Evolutionary conservation across 2,113 vertebrate species (phyloP).

Genomic region (Leptobrachium leishanense): DNA sequence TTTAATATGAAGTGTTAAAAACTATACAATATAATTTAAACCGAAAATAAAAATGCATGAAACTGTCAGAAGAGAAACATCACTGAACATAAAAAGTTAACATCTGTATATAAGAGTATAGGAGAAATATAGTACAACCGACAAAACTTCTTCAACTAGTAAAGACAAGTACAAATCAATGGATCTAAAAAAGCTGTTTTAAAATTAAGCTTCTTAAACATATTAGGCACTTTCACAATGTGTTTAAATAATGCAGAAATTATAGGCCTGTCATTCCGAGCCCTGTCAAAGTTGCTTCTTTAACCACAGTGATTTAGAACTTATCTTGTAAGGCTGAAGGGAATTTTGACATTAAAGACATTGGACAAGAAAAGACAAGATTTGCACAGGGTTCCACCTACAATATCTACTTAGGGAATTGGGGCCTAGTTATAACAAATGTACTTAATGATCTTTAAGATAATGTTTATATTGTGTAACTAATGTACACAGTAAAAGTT

Average conservation of each 20-base stretch:
- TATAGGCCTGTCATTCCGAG: slow-evolving; percentile 35
- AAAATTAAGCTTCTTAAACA: slow-evolving; percentile 40
- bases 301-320: slow-evolving; percentile 43
- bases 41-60: slow-evolving; percentile 27
- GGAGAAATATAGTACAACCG: not conserved
- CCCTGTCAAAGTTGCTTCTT: slow-evolving; percentile 37
- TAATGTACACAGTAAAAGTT: too few relatives aligned
- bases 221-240: slow-evolving; percentile 36
- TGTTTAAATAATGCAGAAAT: slow-evolving; percentile 44
- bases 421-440: too few relatives aligned
- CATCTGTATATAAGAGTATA: slow-evolving; percentile 2
- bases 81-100: slow-evolving; percentile 14
- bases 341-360: slow-evolving; percentile 53
- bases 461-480: too few relatives aligned
- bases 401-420: slow-evolving; percentile 38
- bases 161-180: slow-evolving; percentile 41
- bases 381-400: slow-evolving; percentile 21
- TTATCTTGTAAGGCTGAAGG: slow-evolving; percentile 34
- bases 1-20: slow-evolving; percentile 20
- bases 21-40: slow-evolving; percentile 17
- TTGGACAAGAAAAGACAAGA: slow-evolving; percentile 52
- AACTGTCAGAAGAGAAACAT: slow-evolving; percentile 23
- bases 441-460: too few relatives aligned
- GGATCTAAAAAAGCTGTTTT: slow-evolving; percentile 24
- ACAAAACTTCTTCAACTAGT: slow-evolving; percentile 31